These are phyloP conservation scores for Diuraphis noxia DNA, from an alignment of 1,140 invertebrate species.

Conservation along the genomic window DNA sequence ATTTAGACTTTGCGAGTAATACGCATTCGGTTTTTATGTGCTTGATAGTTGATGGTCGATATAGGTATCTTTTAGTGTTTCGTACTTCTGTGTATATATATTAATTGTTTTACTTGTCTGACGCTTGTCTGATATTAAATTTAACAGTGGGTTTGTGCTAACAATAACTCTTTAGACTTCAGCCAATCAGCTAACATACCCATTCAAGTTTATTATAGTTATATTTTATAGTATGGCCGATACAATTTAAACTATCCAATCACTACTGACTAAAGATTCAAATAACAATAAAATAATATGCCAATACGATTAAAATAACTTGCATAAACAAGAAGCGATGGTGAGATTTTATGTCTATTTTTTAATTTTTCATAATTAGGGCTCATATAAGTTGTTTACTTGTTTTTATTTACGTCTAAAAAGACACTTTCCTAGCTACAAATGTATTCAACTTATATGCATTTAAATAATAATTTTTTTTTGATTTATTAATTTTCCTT, in stretches of 20 bases:
- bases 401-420: neutral
- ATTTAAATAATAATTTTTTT: too few relatives aligned
- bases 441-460: too few relatives aligned
- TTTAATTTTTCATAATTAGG: neutral
- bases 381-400: neutral
- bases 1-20: neutral
- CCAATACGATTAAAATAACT: neutral
- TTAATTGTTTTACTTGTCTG: too few relatives aligned
- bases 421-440: too few relatives aligned
- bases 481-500: too few relatives aligned
- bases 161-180: neutral
- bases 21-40: neutral
- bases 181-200: neutral
- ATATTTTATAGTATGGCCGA: too few relatives aligned
- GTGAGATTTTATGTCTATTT: neutral
- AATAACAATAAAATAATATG: neutral
- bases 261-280: neutral
- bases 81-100: too few relatives aligned
- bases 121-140: neutral
- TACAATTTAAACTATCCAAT: neutral
- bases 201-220: neutral
- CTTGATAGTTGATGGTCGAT: too few relatives aligned
- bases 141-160: neutral
- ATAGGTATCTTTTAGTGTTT: too few relatives aligned
- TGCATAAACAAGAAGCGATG: neutral